These are phyloP conservation scores for Oreortyx pictus DNA, from an alignment of 2,797 vertebrate species.

Conservation along the genomic window DNA sequence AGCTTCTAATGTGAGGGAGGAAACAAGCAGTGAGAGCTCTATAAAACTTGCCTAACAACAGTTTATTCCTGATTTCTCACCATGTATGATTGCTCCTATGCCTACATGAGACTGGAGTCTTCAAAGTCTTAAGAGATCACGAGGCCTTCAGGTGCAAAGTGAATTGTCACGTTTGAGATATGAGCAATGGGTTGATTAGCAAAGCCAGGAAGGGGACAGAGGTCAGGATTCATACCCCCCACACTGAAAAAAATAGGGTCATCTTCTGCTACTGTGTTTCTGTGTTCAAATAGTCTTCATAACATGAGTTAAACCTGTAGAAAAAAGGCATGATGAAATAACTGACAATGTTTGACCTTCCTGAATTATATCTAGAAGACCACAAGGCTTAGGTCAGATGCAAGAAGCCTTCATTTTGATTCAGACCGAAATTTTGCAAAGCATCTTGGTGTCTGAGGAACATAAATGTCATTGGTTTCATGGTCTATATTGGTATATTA, in stretches of 20 bases:
- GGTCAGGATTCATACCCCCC: background rate
- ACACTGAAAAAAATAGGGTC: background rate
- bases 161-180: background rate
- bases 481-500: slow-evolving; percentile 1
- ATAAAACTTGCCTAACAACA: background rate
- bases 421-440: slow-evolving; percentile 61
- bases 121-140: rapidly evolving
- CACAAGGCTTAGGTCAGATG: background rate
- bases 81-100: background rate
- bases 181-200: rapidly evolving
- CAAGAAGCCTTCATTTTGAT: slow-evolving; percentile 30
- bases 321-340: background rate
- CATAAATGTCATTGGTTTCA: slow-evolving; percentile 64
- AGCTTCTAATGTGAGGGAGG: background rate
- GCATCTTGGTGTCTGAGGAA: background rate
- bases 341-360: background rate
- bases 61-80: background rate
- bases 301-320: background rate
- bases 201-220: background rate
- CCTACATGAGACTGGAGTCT: background rate
- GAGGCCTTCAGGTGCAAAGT: background rate
- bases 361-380: slow-evolving; percentile 6
- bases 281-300: background rate
- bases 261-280: background rate
- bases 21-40: background rate